These are phyloP conservation scores for Eufriesea mexicana DNA, from an alignment of 1,140 invertebrate species.

Conservation along the genomic window DNA sequence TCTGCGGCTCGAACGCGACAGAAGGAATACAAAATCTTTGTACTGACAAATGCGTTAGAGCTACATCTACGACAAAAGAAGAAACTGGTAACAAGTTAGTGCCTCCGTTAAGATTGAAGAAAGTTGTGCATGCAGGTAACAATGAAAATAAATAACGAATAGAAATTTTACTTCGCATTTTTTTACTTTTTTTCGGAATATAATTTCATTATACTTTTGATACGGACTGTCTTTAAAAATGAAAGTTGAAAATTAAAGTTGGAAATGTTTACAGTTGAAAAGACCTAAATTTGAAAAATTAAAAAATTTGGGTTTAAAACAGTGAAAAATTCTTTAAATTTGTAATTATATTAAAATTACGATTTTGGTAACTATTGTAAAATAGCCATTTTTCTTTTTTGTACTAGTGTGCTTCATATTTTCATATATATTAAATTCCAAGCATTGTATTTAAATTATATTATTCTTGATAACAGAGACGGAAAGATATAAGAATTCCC, in stretches of 20 bases:
- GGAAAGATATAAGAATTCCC: neutral
- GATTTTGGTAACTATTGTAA: too few species aligned
- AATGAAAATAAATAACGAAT: neutral
- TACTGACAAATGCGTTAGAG: constrained; percentile 10
- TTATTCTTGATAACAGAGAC: neutral
- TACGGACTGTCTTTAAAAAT: too few species aligned
- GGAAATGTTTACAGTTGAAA: too few species aligned
- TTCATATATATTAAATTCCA: neutral
- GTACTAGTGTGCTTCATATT: neutral
- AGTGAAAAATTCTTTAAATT: too few species aligned
- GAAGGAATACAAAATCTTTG: neutral
- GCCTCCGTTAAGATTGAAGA: constrained; percentile 72
- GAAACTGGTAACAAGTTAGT: constrained; percentile 60
- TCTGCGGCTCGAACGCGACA: neutral
- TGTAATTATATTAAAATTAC: too few species aligned
- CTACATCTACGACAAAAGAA: constrained; percentile 24
- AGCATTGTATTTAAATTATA: neutral
- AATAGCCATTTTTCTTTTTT: too few species aligned
- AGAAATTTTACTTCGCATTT: neutral
- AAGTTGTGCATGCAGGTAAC: constrained; percentile 57
- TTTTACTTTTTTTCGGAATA: too few species aligned
- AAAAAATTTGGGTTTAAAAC: too few species aligned
- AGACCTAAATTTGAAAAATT: too few species aligned
- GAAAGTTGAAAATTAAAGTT: too few species aligned
- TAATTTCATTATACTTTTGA: too few species aligned